These are phyloP conservation scores for Phasia obesa DNA, from an alignment of 2,888 invertebrate species.

Conservation along the genomic window DNA sequence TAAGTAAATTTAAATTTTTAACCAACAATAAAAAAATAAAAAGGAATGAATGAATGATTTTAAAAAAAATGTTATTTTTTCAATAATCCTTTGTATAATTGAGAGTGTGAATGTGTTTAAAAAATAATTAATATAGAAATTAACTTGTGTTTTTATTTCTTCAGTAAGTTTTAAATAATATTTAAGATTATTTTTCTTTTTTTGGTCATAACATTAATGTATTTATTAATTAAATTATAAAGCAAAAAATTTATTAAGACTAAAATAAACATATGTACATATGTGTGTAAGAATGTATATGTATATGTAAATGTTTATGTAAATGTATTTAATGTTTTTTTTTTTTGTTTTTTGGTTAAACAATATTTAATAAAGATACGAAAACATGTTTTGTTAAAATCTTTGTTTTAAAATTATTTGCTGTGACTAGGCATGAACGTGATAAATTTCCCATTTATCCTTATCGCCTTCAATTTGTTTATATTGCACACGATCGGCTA, in stretches of 20 bases:
- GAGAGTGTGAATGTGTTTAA: constrained; percentile 22
- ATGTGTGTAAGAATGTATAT: constrained; percentile 29
- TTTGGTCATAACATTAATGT: constrained; percentile 33
- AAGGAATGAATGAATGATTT: constrained; percentile 16
- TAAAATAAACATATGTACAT: background rate
- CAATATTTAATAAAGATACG: constrained; percentile 40
- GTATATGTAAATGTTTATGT: background rate
- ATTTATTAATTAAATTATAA: constrained; percentile 43
- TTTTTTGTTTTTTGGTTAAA: constrained; percentile 42
- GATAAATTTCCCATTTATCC: constrained; percentile 76
- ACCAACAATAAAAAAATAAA: no score
- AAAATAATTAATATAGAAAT: constrained; percentile 11
- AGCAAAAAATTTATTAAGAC: constrained; percentile 13
- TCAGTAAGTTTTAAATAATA: constrained; percentile 41
- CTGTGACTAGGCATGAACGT: constrained; percentile 76
- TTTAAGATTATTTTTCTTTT: constrained; percentile 30
- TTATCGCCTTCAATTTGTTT: constrained; percentile 63
- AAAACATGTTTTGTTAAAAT: constrained; percentile 16
- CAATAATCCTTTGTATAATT: constrained; percentile 14
- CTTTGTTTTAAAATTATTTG: background rate
- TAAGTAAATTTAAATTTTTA: no score
- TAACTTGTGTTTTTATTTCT: constrained; percentile 34
- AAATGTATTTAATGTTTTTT: background rate
- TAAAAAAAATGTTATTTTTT: constrained; percentile 7
- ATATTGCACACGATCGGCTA: constrained; percentile 80